Evolutionary conservation across 2,888 invertebrate genomes (phyloP).

Genomic region (Isoperla grammatica): DNA sequence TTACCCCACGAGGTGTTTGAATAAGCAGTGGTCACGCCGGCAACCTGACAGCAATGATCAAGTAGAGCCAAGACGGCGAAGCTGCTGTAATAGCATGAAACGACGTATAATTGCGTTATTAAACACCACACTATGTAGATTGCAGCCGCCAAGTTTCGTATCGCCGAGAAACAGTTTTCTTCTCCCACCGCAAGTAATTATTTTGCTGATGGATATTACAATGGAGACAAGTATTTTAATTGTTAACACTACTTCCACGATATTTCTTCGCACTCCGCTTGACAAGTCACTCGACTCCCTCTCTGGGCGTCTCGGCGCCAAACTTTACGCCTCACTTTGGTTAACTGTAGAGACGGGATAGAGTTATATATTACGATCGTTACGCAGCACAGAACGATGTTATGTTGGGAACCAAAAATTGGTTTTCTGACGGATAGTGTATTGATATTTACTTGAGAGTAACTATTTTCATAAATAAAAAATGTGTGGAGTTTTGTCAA

Average conservation of each 20-base stretch:
- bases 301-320: neutral
- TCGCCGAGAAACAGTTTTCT: conserved; percentile 5
- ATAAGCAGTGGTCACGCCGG: too few species aligned
- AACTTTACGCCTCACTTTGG: too few species aligned
- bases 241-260: conserved; percentile 6
- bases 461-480: too few species aligned
- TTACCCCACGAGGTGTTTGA: too few species aligned
- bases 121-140: neutral
- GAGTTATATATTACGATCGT: too few species aligned
- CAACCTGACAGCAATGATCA: too few species aligned
- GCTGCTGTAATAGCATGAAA: neutral
- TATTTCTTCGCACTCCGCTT: neutral
- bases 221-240: conserved; percentile 15
- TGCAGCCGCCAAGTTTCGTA: conserved; percentile 1
- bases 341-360: too few species aligned
- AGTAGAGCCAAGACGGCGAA: neutral
- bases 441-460: too few species aligned
- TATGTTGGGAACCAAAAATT: too few species aligned
- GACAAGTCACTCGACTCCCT: neutral
- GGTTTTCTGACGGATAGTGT: too few species aligned
- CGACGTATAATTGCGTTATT: neutral
- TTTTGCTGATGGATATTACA: neutral
- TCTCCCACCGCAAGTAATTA: conserved; percentile 10
- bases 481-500: too few species aligned
- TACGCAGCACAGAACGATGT: too few species aligned